These are phyloP conservation scores for Lepeophtheirus salmonis DNA, from an alignment of 1,140 invertebrate species.

Conservation along the genomic window DNA sequence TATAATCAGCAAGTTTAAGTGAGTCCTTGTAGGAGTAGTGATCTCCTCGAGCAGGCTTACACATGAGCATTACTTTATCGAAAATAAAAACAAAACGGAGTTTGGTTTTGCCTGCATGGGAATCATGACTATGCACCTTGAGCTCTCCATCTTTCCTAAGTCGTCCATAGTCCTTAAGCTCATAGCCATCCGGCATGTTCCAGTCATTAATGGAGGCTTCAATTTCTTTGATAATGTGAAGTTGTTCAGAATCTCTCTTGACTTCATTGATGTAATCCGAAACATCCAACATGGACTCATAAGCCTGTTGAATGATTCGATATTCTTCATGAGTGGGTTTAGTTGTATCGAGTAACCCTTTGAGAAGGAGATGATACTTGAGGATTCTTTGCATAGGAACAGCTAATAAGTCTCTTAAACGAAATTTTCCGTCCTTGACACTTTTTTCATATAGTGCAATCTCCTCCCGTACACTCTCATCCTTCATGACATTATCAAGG, in stretches of 20 bases:
- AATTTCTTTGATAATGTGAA: conserved; percentile 58
- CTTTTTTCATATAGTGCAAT: conserved; percentile 55
- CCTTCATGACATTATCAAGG: conserved; percentile 50
- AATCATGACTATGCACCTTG: conserved; percentile 75
- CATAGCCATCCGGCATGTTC: conserved; percentile 49
- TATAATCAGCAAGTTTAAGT: conserved; percentile 60
- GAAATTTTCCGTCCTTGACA: conserved; percentile 85
- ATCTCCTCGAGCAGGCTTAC: conserved; percentile 71
- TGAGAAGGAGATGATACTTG: conserved; percentile 81
- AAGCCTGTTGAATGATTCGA: conserved; percentile 41
- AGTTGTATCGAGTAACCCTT: conserved; percentile 81
- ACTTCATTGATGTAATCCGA: conserved; percentile 95
- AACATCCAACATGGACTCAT: conserved; percentile 89
- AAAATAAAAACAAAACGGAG: conserved; percentile 86
- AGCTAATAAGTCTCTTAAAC: conserved; percentile 75
- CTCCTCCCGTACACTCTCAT: conserved; percentile 27
- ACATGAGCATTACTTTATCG: conserved; percentile 86
- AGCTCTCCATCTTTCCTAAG: conserved; percentile 79
- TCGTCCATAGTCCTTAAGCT: conserved; percentile 68
- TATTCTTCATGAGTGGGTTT: conserved; percentile 47
- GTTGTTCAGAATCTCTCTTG: conserved; percentile 82
- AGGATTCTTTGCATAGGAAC: conserved; percentile 95
- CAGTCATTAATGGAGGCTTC: conserved; percentile 58
- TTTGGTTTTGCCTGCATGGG: conserved; percentile 68
- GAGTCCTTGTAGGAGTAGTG: conserved; percentile 78